These are phyloP conservation scores for Canis aureus DNA, from an alignment of 2,113 vertebrate genomes.

Conservation along the genomic window DNA sequence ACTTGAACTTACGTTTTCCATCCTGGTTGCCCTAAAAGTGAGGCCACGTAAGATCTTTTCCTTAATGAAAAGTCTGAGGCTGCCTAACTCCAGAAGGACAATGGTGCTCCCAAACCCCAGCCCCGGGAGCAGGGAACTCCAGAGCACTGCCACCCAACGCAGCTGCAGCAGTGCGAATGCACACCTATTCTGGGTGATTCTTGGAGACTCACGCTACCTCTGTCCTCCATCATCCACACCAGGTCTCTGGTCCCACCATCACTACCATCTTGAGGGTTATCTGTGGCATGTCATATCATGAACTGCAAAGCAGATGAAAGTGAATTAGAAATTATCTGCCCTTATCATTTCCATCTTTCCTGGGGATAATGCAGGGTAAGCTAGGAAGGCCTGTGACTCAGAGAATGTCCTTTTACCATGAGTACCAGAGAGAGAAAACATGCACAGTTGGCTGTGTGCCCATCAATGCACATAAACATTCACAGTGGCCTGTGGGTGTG, in stretches of 20 bases:
- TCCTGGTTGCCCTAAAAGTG: slow-evolving; percentile 75
- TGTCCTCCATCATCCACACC: background rate
- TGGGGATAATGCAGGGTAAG: background rate
- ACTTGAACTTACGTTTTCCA: slow-evolving; percentile 85
- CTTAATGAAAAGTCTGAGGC: slow-evolving; percentile 74
- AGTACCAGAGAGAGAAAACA: background rate
- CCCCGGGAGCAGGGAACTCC: background rate
- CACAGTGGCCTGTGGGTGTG: background rate
- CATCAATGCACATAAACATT: background rate
- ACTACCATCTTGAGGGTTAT: background rate
- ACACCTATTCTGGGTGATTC: background rate
- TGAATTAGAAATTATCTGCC: background rate
- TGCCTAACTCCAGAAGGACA: background rate
- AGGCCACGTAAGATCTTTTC: slow-evolving; percentile 67
- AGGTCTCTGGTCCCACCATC: background rate
- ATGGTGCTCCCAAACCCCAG: background rate
- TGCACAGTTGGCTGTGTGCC: background rate
- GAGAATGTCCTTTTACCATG: background rate
- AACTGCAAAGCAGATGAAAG: slow-evolving; percentile 47
- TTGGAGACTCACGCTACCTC: background rate
- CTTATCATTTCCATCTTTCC: background rate
- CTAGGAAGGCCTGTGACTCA: background rate
- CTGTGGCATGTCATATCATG: background rate
- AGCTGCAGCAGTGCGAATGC: background rate
- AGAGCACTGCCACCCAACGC: background rate